Percentiles rank a stretch among this genome's conserved stretches.
Evolutionary conservation across 1,140 invertebrate species (phyloP).

Genomic region (Dendrolimus kikuchii): DNA sequence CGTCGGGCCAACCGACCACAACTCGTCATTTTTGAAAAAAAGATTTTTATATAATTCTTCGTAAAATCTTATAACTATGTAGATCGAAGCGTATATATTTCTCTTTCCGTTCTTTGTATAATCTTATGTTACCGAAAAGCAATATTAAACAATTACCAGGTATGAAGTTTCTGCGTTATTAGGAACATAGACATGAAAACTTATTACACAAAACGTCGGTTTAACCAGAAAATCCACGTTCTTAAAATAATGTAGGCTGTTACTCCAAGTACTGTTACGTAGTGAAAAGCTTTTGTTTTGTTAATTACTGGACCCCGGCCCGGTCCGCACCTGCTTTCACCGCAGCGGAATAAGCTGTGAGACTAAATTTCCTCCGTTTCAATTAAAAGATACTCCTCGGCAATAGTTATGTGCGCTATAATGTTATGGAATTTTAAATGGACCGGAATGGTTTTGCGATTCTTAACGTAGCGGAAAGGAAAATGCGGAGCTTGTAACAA

Average conservation of each 20-base stretch:
- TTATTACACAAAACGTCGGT: too few relatives aligned
- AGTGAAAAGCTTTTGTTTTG: slow-evolving; percentile 46
- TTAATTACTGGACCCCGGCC: slow-evolving; percentile 38
- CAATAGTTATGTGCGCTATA: slow-evolving; percentile 19
- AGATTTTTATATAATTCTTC: neutral
- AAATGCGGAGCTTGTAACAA: too few relatives aligned
- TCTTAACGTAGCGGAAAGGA: too few relatives aligned
- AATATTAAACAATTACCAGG: too few relatives aligned
- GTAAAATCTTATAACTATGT: too few relatives aligned
- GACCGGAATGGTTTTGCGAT: slow-evolving; percentile 2
- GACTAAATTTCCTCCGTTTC: slow-evolving; percentile 39
- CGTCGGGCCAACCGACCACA: slow-evolving; percentile 69
- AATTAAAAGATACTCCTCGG: slow-evolving; percentile 32
- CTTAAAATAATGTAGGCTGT: slow-evolving; percentile 38
- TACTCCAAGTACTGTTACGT: slow-evolving; percentile 37
- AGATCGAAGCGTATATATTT: too few relatives aligned
- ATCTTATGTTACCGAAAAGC: too few relatives aligned
- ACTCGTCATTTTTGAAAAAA: slow-evolving; percentile 72
- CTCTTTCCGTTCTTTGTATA: too few relatives aligned
- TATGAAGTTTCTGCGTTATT: too few relatives aligned
- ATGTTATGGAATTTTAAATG: slow-evolving; percentile 17
- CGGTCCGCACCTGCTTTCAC: slow-evolving; percentile 35
- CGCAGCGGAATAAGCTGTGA: slow-evolving; percentile 37
- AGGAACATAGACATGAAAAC: too few relatives aligned
- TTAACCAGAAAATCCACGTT: neutral